Evolutionary conservation across 2,113 vertebrate species (phyloP).

Genomic region (Callocephalon fimbriatum): DNA sequence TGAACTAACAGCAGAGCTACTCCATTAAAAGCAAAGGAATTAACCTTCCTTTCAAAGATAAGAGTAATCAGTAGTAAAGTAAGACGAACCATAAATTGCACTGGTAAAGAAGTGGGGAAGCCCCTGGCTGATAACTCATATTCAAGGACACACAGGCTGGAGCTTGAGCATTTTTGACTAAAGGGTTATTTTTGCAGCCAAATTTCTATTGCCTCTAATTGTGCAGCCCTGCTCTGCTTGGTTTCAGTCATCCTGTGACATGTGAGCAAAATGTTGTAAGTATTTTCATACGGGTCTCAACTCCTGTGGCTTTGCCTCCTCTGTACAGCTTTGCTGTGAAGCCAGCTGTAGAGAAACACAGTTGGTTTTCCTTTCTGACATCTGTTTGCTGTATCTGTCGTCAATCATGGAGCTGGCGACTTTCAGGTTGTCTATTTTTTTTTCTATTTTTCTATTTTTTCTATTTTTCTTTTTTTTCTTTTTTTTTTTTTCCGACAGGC

Average conservation of each 20-base stretch:
- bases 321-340: slow-evolving; percentile 39
- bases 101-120: background rate
- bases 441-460: background rate
- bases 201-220: background rate
- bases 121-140: background rate
- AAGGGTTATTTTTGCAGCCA: background rate
- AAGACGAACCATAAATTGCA: background rate
- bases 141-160: background rate
- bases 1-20: background rate
- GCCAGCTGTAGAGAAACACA: slow-evolving; percentile 57
- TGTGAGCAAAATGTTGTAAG: slow-evolving; percentile 14
- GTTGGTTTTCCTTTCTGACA: slow-evolving; percentile 63
- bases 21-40: slow-evolving; percentile 47
- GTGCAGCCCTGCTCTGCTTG: slow-evolving; percentile 34
- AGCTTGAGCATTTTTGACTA: background rate
- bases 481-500: no score
- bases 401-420: slow-evolving; percentile 43
- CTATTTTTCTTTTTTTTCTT: no score
- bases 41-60: slow-evolving; percentile 54
- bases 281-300: slow-evolving; percentile 32
- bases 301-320: slow-evolving; percentile 32
- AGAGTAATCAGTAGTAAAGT: background rate
- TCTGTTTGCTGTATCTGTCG: slow-evolving; percentile 40
- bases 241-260: slow-evolving; percentile 24
- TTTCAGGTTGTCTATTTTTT: background rate